Evolutionary conservation across 2,888 invertebrate genomes (phyloP).

Genomic region (Terebella lapidaria): DNA sequence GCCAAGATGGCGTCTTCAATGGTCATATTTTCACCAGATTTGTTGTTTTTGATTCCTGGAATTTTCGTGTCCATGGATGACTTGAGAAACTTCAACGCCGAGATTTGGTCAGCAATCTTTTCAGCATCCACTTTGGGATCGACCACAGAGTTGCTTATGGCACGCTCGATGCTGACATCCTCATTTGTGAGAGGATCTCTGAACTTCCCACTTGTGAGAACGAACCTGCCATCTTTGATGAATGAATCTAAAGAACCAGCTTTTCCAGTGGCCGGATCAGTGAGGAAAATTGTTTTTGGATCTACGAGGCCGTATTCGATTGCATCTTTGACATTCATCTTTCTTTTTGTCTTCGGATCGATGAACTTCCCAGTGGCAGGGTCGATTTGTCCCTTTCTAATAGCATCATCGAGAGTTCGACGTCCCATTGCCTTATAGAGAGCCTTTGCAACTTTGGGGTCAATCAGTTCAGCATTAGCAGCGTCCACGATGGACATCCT

Average conservation of each 20-base stretch:
- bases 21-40: constrained; percentile 56
- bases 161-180: constrained; percentile 58
- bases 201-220: constrained; percentile 31
- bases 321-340: constrained; percentile 19
- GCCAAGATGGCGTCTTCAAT: constrained; percentile 69
- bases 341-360: constrained; percentile 19
- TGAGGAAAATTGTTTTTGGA: constrained; percentile 15
- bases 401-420: constrained; percentile 47
- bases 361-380: constrained; percentile 16
- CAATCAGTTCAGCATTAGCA: no score
- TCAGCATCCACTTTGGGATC: constrained; percentile 8
- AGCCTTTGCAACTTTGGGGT: no score
- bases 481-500: no score
- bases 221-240: constrained; percentile 22
- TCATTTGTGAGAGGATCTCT: constrained; percentile 13
- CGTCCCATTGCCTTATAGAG: constrained; percentile 42
- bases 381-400: constrained; percentile 26
- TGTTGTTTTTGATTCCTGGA: constrained; percentile 33
- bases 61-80: constrained; percentile 32
- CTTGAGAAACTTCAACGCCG: constrained; percentile 31
- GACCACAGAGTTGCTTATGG: neutral
- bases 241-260: constrained; percentile 23
- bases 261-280: constrained; percentile 23
- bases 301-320: constrained; percentile 22
- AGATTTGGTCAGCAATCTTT: no score